These are phyloP conservation scores for Cantharis nigra DNA, from an alignment of 2,888 invertebrate species.

Conservation along the genomic window DNA sequence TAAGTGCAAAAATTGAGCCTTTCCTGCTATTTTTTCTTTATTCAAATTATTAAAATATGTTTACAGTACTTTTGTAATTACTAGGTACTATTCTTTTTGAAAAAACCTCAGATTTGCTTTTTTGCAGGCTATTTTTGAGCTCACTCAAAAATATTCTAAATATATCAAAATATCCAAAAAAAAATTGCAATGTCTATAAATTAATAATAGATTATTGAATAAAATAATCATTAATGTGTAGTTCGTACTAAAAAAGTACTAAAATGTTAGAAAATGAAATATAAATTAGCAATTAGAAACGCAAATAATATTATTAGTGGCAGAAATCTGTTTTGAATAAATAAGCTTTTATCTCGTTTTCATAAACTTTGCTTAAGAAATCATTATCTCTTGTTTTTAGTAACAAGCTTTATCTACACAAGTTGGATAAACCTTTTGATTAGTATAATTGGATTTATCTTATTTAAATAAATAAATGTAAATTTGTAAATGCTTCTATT, in stretches of 20 bases:
- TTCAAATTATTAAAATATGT: too few relatives aligned
- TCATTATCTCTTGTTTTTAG: constrained; percentile 10
- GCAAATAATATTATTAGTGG: neutral
- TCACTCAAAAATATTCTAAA: too few relatives aligned
- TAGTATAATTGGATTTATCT: constrained; percentile 9
- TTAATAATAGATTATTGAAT: too few relatives aligned
- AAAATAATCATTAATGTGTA: too few relatives aligned
- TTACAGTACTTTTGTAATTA: too few relatives aligned
- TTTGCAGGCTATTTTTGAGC: too few relatives aligned
- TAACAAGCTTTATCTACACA: constrained; percentile 4
- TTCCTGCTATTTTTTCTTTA: too few relatives aligned
- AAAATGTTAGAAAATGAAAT: neutral
- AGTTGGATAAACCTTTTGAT: constrained; percentile 17
- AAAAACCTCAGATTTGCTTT: too few relatives aligned
- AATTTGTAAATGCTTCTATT: neutral
- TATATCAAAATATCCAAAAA: too few relatives aligned
- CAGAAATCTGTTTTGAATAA: constrained; percentile 16
- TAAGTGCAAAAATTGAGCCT: too few relatives aligned
- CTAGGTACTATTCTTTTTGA: too few relatives aligned
- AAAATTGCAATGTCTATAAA: too few relatives aligned
- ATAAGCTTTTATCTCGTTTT: constrained; percentile 19
- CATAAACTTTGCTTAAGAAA: constrained; percentile 4
- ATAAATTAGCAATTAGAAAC: constrained; percentile 15
- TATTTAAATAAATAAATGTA: neutral
- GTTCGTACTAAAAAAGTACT: neutral